Evolutionary conservation across 2,888 invertebrate species (phyloP), one percentile per base, ranked within the genome.

Genomic region (Rhaphigaster nebulosa): DNA sequence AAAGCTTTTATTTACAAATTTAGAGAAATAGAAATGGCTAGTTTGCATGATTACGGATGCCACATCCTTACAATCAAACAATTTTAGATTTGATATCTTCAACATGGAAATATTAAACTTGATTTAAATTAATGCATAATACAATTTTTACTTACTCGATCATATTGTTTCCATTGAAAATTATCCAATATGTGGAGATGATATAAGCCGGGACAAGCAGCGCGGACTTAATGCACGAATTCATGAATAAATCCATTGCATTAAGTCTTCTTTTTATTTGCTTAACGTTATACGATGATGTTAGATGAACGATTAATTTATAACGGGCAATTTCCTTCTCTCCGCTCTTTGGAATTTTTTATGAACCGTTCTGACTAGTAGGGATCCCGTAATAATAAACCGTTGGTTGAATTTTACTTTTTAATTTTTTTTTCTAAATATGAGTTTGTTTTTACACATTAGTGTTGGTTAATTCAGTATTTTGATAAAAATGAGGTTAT

Each of bases 231-330:
- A 76, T 76, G 38, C 34, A 18, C 8, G 70, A 76, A 76, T 76
- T 38, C 70, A 76, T 76, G 70, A 76, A 76, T 76, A 76, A 76
- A 76, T 76, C 70, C 70, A 76, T n/a, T 76, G 20, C 15, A 76
- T 76, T 76, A 76, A 12, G 15, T 20, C 70, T 76, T 10, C 18
- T 76, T 76, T 70, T 76, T 38, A 76, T 76, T 76, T 76, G 34
- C 70, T 76, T 23, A 38, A 76, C 38, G 38, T 76, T 20, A 76
- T 23, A 76, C 38, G 8, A 15, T 38, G 23, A 76, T 76, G 34
- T 38, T 76, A 38, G 34, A 76, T 76, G 38, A 38, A 20, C 20
- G 70, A 76, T 76, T 76, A 76, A 76, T 76, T 76, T 23, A 76
- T 76, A 38, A 76, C 34, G 70, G 34, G 20, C 8, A 34, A 76